Evolutionary conservation across 2,888 invertebrate species (phyloP), one percentile per base, ranked within the genome.

Genomic region (Amphipyra berbera): DNA sequence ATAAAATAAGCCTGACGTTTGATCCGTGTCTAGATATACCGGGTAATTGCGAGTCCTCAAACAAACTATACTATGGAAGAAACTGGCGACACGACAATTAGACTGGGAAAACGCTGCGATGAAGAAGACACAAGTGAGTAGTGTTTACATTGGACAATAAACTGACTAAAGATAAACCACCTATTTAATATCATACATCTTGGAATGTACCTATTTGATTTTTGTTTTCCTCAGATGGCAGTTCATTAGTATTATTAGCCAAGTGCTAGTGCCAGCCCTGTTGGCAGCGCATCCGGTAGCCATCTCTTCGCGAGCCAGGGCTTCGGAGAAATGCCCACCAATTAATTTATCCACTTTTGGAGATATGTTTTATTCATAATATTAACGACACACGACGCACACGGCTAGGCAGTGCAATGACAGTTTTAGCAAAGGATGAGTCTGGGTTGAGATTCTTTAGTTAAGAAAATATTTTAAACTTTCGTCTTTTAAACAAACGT

Each of bases 271-370:
- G 76, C n/a, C 82, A 80, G 53, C 82, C 82, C 81, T 82, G 68
- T 13, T 38, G 49, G 54, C 50, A 56, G 49, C 61, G 71, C 77
- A 76, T 76, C 77, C 79, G 76, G 72, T 73, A 76, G 71, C 75
- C 71, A 71, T 68, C 76, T 73, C 65, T 59, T 70, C 73, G 65
- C 61, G 61, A 56, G 66, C 61, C 60, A 65, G 55, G 70, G 78
- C 80, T 89, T 84, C 88, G 75, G 79, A 84, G 89, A 89, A 89
- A 83, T 83, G 79, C 74, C 62, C 82, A 80, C 79, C 89, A 90
- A 91, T 90, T 89, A 91, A 88, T 88, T 83, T 84, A 82, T 85
- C 90, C 89, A 84, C 82, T 86, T 90, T 90, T 84, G 88, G 89
- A 79, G 76, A 71, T 76, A 87, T 88, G 86, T 79, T 83, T 90